A percentile compares a stretch with the other conserved stretches of the same genome.
phyloP scores from a whole-genome alignment of 2,888 invertebrate genomes.

The Cataglyphis cursor region DNA sequence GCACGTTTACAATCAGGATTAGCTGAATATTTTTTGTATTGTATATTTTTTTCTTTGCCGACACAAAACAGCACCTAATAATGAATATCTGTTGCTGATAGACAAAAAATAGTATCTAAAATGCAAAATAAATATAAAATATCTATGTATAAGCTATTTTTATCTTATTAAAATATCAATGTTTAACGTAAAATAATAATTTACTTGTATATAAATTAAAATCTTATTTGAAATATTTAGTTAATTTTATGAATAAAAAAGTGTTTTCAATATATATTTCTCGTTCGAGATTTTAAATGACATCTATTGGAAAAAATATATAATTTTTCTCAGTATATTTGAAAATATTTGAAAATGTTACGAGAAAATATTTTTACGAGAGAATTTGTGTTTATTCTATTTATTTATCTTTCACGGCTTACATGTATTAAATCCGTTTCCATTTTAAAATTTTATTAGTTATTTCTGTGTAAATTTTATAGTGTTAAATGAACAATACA shows the following conservation, averaged over 20 bases:
- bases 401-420: background rate
- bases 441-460: background rate
- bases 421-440: background rate
- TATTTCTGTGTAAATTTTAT: background rate
- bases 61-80: background rate
- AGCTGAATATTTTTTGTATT: constrained; percentile 33
- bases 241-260: background rate
- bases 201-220: background rate
- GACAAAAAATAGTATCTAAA: background rate
- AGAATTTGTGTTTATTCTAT: background rate
- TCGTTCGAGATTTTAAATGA: background rate
- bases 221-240: background rate
- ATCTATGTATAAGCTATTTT: background rate
- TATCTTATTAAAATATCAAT: background rate
- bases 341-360: background rate
- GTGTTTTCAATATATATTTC: background rate
- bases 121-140: background rate
- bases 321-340: background rate
- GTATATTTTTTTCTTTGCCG: constrained; percentile 1
- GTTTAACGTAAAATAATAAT: background rate
- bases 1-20: constrained; percentile 24
- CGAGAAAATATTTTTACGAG: background rate
- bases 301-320: background rate
- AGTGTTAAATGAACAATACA: background rate
- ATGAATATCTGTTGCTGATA: background rate